These are phyloP conservation scores for Ceyx melanurus DNA, from an alignment of 2,113 vertebrate species.

Conservation along the genomic window DNA sequence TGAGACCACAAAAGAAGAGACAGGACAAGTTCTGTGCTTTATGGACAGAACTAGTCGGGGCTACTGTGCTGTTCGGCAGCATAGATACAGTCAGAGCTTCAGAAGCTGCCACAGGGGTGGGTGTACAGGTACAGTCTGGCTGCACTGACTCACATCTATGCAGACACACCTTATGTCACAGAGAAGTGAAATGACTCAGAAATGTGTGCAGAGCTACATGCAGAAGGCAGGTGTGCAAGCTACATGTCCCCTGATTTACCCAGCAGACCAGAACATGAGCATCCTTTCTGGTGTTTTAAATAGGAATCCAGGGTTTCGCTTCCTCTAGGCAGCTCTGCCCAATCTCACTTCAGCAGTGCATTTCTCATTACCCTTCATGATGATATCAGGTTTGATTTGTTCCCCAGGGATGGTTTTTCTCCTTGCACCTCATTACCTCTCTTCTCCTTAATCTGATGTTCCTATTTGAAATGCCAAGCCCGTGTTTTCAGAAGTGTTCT, in stretches of 20 bases:
- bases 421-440: constrained; percentile 63
- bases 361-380: constrained; percentile 56
- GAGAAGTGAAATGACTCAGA: neutral
- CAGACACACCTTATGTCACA: neutral
- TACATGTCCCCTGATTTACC: neutral
- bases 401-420: constrained; percentile 59
- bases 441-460: constrained; percentile 49
- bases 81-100: neutral
- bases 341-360: neutral
- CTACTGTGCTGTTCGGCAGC: neutral
- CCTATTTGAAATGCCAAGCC: constrained; percentile 29
- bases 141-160: neutral
- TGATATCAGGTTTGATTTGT: constrained; percentile 53
- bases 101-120: neutral
- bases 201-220: neutral
- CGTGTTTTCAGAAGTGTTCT: constrained; percentile 25
- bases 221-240: constrained; percentile 12
- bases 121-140: neutral
- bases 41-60: neutral
- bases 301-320: neutral
- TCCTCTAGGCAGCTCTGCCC: neutral
- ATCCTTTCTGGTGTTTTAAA: constrained; percentile 20
- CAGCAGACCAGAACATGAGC: constrained; percentile 14
- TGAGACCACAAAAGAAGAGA: neutral
- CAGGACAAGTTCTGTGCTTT: neutral